Base-by-base conservation (phyloP, 2,797 vertebrate species). In the Poeciliopsis gracilis region DNA sequence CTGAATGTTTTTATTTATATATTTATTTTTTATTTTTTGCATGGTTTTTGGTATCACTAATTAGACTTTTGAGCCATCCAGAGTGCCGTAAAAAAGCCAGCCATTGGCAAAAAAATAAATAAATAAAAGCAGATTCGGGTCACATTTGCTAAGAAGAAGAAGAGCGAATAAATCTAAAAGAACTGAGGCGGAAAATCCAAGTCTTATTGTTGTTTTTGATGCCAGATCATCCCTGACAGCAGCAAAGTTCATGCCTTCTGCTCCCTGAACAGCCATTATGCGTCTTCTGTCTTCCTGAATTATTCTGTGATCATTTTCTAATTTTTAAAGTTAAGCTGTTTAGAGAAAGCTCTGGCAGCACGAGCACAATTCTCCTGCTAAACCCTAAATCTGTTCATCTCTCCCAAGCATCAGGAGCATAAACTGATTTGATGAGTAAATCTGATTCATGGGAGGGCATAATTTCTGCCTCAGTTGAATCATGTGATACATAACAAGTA, bases 391-490 rank as follows among this genome's bases (percentile, higher is more conserved):
- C 63, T 41, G 36, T 41, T 67, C 36, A 67, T 67, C 63, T 41
- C 36, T 67, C 63, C 63, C 63, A 38, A 36, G 38, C 61, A 63
- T 63, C 8, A 67, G 36, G 11, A 67, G 63, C 33, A 67, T 38
- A 67, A 67, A 38, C 63, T 67, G 63, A 67, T 67, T 25, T 67
- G 63, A 67, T 67, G 63, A 67, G 36, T 67, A 13, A 67, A 67
- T 67, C 63, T 67, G 36, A 41, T 67, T 67, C 63, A 67, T 67
- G 18, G 63, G 9, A 12, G 10, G 63, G 18, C 7, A 63, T 63
- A 3, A 36, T 63, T 63, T 63, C 61, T 63, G 61, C 30, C 61
- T 36, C 28, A 63, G 61, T 63, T 33, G 61, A 33, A 13, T 67
- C 63, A 41, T 67, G 36, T 41, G 9, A 67, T 41, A 41, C 63